These are phyloP conservation scores for Cinara cedri DNA, from an alignment of 2,888 invertebrate species.

Conservation along the genomic window DNA sequence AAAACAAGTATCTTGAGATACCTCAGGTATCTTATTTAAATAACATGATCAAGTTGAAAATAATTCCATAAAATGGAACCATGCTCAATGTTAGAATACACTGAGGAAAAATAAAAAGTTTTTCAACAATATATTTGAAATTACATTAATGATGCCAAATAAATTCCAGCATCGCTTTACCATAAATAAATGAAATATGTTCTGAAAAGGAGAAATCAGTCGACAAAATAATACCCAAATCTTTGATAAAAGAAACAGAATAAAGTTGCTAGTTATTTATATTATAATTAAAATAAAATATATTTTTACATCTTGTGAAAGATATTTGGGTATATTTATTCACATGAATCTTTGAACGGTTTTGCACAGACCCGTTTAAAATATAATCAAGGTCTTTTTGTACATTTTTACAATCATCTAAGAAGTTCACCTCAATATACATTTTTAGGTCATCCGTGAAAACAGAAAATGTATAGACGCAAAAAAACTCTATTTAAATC, in stretches of 20 bases:
- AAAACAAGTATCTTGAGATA: neutral
- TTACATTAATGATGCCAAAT: no score
- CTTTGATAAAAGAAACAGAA: no score
- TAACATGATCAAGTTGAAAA: neutral
- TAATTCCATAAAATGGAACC: constrained; percentile 17
- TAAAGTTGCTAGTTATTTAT: neutral
- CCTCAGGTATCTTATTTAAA: neutral
- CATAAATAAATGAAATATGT: no score
- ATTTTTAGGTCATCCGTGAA: constrained; percentile 28
- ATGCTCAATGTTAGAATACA: no score
- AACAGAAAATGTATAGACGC: neutral
- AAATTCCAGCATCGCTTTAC: no score
- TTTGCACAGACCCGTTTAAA: neutral
- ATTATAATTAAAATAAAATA: neutral
- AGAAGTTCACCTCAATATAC: neutral
- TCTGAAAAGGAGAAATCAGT: no score
- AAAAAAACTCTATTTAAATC: neutral
- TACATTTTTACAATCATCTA: neutral
- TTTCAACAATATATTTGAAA: constrained; percentile 2
- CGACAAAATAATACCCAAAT: no score
- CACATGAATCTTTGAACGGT: neutral
- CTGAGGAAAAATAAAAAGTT: no score
- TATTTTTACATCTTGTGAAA: neutral
- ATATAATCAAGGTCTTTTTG: constrained; percentile 6
- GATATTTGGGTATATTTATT: constrained; percentile 7